phyloP scores from a whole-genome alignment of 2,113 vertebrate genomes.

The Myrmecophaga tridactyla region DNA sequence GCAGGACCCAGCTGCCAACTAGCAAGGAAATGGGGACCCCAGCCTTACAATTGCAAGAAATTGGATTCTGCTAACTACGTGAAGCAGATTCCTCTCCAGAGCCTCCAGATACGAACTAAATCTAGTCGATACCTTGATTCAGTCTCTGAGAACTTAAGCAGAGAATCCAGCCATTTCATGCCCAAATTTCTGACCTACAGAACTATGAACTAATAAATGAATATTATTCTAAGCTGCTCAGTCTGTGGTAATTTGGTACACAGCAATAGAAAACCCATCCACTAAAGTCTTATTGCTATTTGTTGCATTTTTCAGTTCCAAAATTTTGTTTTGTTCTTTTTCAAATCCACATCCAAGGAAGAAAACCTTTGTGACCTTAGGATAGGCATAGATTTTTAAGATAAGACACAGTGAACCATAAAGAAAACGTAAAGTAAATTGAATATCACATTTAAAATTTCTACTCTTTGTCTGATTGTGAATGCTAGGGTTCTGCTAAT shows the following conservation, averaged over 20 bases:
- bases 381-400: not conserved
- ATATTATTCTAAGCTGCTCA: too few relatives aligned
- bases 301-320: not conserved
- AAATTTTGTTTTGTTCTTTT: not conserved
- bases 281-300: not conserved
- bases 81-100: not conserved
- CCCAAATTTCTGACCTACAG: not conserved
- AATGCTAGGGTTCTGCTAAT: not conserved
- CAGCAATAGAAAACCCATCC: not conserved
- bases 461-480: not conserved
- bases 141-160: not conserved
- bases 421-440: not conserved
- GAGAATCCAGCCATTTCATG: not conserved
- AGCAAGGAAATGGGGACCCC: too few relatives aligned
- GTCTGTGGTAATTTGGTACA: not conserved
- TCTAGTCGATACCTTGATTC: not conserved
- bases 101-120: not conserved
- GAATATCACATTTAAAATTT: too few relatives aligned
- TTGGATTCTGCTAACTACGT: not conserved
- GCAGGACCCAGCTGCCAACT: too few relatives aligned
- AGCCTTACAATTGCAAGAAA: not conserved
- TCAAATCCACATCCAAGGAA: not conserved
- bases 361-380: not conserved
- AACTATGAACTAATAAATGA: not conserved
- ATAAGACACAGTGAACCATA: not conserved